phyloP scores from a whole-genome alignment of 1,140 invertebrate genomes.

The Papilio xuthus region DNA sequence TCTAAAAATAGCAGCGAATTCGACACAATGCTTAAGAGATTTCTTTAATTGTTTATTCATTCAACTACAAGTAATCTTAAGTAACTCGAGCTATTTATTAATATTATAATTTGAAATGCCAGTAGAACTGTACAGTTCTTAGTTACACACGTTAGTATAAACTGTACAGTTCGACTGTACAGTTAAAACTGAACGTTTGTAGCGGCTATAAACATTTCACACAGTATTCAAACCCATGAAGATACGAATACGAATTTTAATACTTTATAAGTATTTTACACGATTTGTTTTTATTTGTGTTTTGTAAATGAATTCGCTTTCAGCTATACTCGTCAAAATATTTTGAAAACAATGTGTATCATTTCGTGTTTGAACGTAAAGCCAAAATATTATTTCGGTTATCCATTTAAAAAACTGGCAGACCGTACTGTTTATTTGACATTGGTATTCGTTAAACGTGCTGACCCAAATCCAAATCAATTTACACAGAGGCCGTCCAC shows the following conservation, averaged over 20 bases:
- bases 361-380: slow-evolving; percentile 4
- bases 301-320: background rate
- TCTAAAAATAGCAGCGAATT: no score
- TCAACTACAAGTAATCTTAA: no score
- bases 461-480: slow-evolving; percentile 27
- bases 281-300: background rate
- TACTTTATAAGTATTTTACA: background rate
- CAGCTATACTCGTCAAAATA: background rate
- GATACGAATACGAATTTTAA: background rate
- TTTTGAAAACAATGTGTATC: slow-evolving; percentile 15
- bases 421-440: slow-evolving; percentile 16
- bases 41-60: no score
- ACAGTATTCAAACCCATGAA: background rate
- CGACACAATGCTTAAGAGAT: no score
- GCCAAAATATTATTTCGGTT: background rate
- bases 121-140: no score
- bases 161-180: no score
- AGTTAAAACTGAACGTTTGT: no score
- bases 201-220: background rate
- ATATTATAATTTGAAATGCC: no score
- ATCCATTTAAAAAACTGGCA: slow-evolving; percentile 20
- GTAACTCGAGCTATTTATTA: no score
- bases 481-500: slow-evolving; percentile 16
- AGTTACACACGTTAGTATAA: no score
- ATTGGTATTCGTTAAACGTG: slow-evolving; percentile 19